Evolutionary conservation across 2,888 invertebrate species (phyloP), one percentile per base, ranked within the genome.

Genomic region (Dicyrtomina minuta): DNA sequence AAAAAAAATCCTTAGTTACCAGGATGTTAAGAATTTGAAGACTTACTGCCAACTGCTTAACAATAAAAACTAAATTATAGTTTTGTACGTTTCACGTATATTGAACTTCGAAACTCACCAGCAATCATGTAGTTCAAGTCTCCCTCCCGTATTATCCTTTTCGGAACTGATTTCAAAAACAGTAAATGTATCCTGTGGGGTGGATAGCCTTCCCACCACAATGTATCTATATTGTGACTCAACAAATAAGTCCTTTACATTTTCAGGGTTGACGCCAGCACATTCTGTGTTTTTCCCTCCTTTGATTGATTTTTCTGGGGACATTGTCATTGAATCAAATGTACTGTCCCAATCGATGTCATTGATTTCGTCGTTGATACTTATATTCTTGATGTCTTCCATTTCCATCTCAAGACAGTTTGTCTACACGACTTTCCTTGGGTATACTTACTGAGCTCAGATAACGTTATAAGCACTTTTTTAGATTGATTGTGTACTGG

Each of bases 261-360:
- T 24, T 5, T 6, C 24, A 15, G 3, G 4, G 4, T 58, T 15
- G 5, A 4, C n/a, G 3, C 12, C 59, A 58, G 59, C 59, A 3
- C 5, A 12, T 3, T 5, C 5, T 49, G 26, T 58, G 15, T 15
- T 33, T 33, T n/a, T 15, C 59, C 26, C 2, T 26, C n/a, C 12
- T 17, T n/a, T 33, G 33, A 5, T 33, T 33, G 8, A 3, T 51
- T 51, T 51, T 1, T 27, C 64, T 10, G 51, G 51, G 5, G 64
- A 49, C 24, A 49, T 27, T 1, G 64, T 27, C 6, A 64, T 51
- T 1, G 64, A 44, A 17, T 64, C 64, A 51, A 64, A 64, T 17
- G 51, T 27, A 6, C 26, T 26, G 27, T 64, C 64, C 64, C 64
- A 64, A 33, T 64, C 64, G 26, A 64, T 64, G n/a, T 64, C 64